Evolutionary conservation across 2,113 vertebrate species (phyloP).

Genomic region (Tupaia tana): DNA sequence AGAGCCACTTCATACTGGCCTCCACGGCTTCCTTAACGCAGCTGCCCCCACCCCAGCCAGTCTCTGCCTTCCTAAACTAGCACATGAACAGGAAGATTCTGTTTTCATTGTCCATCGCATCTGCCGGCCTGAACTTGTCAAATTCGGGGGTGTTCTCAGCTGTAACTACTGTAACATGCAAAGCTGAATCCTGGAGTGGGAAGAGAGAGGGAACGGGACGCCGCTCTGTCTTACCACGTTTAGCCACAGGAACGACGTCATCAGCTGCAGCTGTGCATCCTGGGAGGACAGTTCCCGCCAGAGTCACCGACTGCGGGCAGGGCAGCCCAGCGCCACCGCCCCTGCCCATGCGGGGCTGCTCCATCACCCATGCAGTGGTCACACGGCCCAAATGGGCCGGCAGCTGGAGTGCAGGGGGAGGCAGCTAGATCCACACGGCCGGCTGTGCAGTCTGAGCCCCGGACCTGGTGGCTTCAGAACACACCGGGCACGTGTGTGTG

Average conservation of each 20-base stretch:
- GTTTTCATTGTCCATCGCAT: neutral
- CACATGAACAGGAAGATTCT: constrained; percentile 6
- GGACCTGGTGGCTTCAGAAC: too few relatives aligned
- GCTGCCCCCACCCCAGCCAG: neutral
- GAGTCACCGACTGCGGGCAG: neutral
- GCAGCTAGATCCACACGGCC: too few relatives aligned
- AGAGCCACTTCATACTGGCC: neutral
- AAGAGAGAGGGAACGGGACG: neutral
- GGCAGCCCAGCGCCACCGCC: neutral
- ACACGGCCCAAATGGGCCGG: too few relatives aligned
- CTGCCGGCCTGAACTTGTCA: neutral
- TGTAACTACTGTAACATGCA: neutral
- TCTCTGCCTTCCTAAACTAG: neutral
- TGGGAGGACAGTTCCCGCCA: constrained; percentile 74
- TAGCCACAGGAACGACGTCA: constrained; percentile 90
- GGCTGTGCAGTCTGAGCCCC: too few relatives aligned
- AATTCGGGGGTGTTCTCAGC: neutral
- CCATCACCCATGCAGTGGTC: too few relatives aligned
- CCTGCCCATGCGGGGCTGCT: neutral
- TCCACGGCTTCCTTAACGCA: neutral
- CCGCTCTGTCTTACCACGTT: constrained; percentile 81
- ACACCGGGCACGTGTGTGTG: too few relatives aligned
- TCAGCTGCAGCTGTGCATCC: constrained; percentile 90
- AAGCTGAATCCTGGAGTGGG: neutral
- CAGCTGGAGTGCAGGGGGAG: too few relatives aligned